Evolutionary conservation across 2,888 invertebrate species (phyloP).

Genomic region (Drosophila putrida): DNA sequence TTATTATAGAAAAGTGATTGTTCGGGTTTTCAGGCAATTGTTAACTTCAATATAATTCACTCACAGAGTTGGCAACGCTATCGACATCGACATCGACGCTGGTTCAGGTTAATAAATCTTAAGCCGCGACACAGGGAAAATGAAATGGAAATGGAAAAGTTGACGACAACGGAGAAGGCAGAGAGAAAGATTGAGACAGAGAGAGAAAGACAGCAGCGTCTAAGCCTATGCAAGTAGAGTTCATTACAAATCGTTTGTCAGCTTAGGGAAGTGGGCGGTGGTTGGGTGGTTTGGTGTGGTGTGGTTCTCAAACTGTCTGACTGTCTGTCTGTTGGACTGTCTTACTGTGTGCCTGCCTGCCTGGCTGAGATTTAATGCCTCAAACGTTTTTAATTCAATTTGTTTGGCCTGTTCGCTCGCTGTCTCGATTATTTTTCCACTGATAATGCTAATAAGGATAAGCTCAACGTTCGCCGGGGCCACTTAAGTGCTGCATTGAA

Average conservation of each 20-base stretch:
- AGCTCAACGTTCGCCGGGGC: constrained; percentile 52
- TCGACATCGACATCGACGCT: constrained; percentile 17
- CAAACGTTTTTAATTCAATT: constrained; percentile 79
- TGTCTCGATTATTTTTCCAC: constrained; percentile 75
- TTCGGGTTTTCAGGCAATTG: constrained; percentile 25
- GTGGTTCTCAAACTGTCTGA: not conserved
- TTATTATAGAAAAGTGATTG: not conserved
- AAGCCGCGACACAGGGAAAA: constrained; percentile 68
- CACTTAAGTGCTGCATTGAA: constrained; percentile 49
- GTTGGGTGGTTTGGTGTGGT: constrained; percentile 1
- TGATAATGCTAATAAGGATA: constrained; percentile 82
- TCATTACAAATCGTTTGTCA: constrained; percentile 82
- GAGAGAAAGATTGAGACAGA: not conserved
- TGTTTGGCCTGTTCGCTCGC: constrained; percentile 56
- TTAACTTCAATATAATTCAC: constrained; percentile 53
- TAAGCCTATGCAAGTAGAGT: constrained; percentile 71
- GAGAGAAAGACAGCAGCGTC: constrained; percentile 46
- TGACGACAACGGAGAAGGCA: not conserved
- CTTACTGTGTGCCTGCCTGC: constrained; percentile 7
- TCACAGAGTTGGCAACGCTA: constrained; percentile 41
- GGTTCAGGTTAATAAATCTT: constrained; percentile 79
- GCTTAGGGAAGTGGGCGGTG: constrained; percentile 52
- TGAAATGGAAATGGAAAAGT: constrained; percentile 42
- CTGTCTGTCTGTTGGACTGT: constrained; percentile 5
- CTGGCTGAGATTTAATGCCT: constrained; percentile 74